These are phyloP conservation scores for Watsonalla binaria DNA, from an alignment of 2,888 invertebrate species.

Conservation along the genomic window DNA sequence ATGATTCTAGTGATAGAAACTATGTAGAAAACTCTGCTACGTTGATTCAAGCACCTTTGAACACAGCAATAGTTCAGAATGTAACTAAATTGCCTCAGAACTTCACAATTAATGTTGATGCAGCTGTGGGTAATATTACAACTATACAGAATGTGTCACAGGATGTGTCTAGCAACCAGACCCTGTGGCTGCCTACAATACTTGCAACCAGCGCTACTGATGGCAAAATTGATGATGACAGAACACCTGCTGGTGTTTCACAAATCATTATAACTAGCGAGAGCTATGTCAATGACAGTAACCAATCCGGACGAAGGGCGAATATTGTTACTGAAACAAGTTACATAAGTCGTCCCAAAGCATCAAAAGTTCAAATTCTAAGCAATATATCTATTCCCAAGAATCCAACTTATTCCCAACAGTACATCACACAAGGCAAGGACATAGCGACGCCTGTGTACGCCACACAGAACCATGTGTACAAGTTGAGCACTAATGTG, in stretches of 20 bases:
- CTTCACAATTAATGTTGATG: constrained; percentile 72
- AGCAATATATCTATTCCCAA: constrained; percentile 73
- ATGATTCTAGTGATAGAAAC: constrained; percentile 60
- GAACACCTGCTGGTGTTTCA: constrained; percentile 57
- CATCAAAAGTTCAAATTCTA: constrained; percentile 72
- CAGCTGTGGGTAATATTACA: constrained; percentile 67
- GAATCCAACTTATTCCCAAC: constrained; percentile 59
- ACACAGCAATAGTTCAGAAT: constrained; percentile 69
- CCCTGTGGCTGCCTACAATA: constrained; percentile 71
- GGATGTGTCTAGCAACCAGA: constrained; percentile 64
- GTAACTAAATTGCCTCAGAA: constrained; percentile 70
- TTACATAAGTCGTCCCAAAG: constrained; percentile 57
- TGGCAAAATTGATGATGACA: constrained; percentile 57
- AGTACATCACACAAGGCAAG: constrained; percentile 58
- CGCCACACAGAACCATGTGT: constrained; percentile 65
- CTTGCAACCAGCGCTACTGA: constrained; percentile 61
- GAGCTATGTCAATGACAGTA: constrained; percentile 60
- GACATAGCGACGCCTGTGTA: constrained; percentile 60
- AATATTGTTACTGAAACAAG: constrained; percentile 65
- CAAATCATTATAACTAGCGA: constrained; percentile 73
- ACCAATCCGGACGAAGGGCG: constrained; percentile 49
- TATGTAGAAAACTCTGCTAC: constrained; percentile 64
- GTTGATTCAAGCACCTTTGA: constrained; percentile 64
- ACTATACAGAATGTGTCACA: constrained; percentile 70
- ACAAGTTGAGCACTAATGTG: constrained; percentile 61